Percentiles rank a stretch among this genome's conserved stretches.
Conservation (phyloP, 1,140 invertebrate species). For the Pararge aegeria region DNA sequence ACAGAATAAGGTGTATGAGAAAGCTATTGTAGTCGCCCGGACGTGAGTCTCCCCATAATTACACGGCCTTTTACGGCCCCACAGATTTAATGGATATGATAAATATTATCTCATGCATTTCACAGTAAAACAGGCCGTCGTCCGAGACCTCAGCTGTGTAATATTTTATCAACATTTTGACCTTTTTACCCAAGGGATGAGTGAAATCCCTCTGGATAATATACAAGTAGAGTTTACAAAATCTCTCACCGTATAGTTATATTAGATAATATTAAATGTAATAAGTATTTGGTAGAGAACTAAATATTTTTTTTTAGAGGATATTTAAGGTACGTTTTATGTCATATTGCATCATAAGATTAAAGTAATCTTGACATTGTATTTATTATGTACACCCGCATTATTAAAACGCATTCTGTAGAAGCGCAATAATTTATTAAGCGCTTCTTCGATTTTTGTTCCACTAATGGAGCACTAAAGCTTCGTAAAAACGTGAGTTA, state of each 20-base stretch:
- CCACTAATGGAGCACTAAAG: neutral
- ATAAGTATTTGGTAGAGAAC: too few species aligned
- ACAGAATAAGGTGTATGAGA: neutral
- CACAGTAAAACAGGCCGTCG: neutral
- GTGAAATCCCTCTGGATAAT: neutral
- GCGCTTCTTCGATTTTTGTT: neutral
- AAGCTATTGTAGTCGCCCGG: neutral
- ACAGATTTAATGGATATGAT: slow-evolving; percentile 1
- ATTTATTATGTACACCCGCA: too few species aligned
- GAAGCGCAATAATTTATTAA: neutral
- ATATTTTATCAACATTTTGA: neutral
- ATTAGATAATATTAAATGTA: too few species aligned
- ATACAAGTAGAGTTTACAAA: neutral
- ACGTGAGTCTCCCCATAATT: neutral
- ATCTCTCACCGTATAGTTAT: neutral
- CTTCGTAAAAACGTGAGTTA: neutral
- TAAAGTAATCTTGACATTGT: too few species aligned
- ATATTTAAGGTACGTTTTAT: too few species aligned
- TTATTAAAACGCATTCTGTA: neutral
- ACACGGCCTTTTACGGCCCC: neutral
- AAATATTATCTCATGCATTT: slow-evolving; percentile 2
- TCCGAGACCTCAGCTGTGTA: neutral
- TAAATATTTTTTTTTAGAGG: too few species aligned
- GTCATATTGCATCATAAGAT: too few species aligned
- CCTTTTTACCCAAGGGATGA: neutral